Evolutionary conservation across 2,113 vertebrate species (phyloP).

Genomic region (Alexandromys fortis): DNA sequence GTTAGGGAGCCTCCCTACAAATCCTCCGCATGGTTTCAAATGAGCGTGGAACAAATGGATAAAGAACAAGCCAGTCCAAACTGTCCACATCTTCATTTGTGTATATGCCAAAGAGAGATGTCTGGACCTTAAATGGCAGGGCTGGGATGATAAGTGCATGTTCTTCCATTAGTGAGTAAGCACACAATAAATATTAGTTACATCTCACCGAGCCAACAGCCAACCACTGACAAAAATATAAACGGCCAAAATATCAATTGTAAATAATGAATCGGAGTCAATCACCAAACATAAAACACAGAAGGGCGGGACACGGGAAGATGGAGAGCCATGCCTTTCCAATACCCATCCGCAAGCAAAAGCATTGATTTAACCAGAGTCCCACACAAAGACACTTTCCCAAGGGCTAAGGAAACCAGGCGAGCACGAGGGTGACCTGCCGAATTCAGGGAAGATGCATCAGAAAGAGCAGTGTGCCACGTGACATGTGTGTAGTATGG

Average conservation of each 20-base stretch:
- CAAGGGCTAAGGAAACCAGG: neutral
- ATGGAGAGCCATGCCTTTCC: neutral
- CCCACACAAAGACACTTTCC: neutral
- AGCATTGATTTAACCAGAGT: neutral
- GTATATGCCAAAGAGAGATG: neutral
- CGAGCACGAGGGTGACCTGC: neutral
- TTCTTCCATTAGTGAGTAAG: neutral
- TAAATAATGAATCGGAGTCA: conserved; percentile 12
- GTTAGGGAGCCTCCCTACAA: neutral
- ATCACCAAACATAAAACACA: conserved; percentile 35
- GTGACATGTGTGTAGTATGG: neutral
- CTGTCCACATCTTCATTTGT: conserved; percentile 26
- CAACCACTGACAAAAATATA: neutral
- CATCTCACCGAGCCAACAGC: neutral
- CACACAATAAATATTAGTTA: neutral
- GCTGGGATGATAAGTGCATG: neutral
- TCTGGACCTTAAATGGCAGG: neutral
- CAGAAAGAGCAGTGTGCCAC: neutral
- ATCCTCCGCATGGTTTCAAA: neutral
- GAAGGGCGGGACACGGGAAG: neutral
- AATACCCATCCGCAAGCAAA: neutral
- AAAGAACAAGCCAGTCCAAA: conserved; percentile 16
- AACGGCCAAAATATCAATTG: neutral
- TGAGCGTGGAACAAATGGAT: neutral
- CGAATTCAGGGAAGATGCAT: neutral